Conservation (phyloP, 2,888 invertebrate genomes). For the Mantis religiosa region DNA sequence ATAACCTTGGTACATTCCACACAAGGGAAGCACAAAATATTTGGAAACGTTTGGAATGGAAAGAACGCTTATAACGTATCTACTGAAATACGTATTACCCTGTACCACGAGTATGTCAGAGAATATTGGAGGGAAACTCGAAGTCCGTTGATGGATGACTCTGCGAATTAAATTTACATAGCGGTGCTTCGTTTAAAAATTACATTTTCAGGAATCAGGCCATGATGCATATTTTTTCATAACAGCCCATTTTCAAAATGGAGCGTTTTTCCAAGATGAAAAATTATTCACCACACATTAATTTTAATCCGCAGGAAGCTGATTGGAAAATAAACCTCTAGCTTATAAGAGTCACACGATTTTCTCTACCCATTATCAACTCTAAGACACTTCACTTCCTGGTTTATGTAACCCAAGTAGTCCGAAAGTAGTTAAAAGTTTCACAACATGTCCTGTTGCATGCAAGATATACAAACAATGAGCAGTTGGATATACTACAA, state of each 20-base stretch:
- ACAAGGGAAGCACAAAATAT: not conserved
- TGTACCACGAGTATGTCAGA: not conserved
- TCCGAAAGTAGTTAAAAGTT: too few relatives aligned
- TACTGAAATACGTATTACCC: not conserved
- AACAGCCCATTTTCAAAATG: not conserved
- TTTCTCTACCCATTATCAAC: too few relatives aligned
- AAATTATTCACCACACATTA: too few relatives aligned
- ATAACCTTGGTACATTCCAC: not conserved
- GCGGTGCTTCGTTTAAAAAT: not conserved
- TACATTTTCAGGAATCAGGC: not conserved
- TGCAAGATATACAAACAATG: too few relatives aligned
- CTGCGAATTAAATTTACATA: not conserved
- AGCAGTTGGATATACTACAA: too few relatives aligned
- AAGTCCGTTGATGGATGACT: not conserved
- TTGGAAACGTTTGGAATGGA: not conserved
- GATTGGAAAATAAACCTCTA: not conserved
- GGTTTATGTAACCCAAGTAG: too few relatives aligned
- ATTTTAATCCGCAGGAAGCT: not conserved
- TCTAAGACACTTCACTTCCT: too few relatives aligned
- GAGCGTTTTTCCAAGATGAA: not conserved
- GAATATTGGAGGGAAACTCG: not conserved
- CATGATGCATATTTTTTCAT: not conserved
- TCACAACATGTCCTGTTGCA: too few relatives aligned
- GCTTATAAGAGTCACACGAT: too few relatives aligned
- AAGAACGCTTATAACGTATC: not conserved